A percentile compares a stretch with the other conserved stretches of the same genome.
phyloP scores from a whole-genome alignment of 2,797 vertebrate species.

The Gymnopithys bicolor region DNA sequence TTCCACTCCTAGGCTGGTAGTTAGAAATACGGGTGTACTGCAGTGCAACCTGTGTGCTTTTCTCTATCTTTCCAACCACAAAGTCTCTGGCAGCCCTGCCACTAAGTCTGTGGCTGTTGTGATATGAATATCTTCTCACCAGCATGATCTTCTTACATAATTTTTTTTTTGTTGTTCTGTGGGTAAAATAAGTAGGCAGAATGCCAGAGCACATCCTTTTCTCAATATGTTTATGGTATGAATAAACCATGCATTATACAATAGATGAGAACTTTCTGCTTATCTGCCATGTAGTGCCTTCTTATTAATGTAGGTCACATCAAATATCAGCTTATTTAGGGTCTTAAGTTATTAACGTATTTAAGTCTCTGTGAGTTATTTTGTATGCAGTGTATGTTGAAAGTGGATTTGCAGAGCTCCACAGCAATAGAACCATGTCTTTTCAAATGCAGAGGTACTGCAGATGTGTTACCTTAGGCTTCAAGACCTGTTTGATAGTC shows the following conservation, averaged over 20 bases:
- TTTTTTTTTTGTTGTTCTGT: conserved; percentile 15
- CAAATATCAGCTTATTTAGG: conserved; percentile 61
- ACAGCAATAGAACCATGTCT: background rate
- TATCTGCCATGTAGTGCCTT: conserved; percentile 43
- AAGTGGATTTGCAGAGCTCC: conserved; percentile 15
- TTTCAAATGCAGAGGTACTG: conserved; percentile 25
- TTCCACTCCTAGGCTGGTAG: conserved; percentile 51
- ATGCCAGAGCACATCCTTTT: conserved; percentile 6
- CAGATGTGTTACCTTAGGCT: conserved; percentile 29
- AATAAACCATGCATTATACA: conserved; percentile 50
- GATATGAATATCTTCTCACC: conserved; percentile 49
- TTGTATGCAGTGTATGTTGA: conserved; percentile 8
- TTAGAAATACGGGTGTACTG: conserved; percentile 34
- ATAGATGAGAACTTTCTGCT: conserved; percentile 53
- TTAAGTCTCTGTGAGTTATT: conserved; percentile 8
- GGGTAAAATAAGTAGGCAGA: conserved; percentile 18
- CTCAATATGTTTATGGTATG: conserved; percentile 12
- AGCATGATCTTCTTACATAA: conserved; percentile 40
- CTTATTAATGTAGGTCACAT: conserved; percentile 61
- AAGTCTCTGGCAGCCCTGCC: conserved; percentile 40
- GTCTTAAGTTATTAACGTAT: conserved; percentile 61
- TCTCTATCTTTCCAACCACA: conserved; percentile 45
- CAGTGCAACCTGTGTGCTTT: background rate
- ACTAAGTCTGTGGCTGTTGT: conserved; percentile 25
- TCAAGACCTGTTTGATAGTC: conserved; percentile 15